These are phyloP conservation scores for Caradrina clavipalpis DNA, from an alignment of 2,888 invertebrate species.

Conservation along the genomic window DNA sequence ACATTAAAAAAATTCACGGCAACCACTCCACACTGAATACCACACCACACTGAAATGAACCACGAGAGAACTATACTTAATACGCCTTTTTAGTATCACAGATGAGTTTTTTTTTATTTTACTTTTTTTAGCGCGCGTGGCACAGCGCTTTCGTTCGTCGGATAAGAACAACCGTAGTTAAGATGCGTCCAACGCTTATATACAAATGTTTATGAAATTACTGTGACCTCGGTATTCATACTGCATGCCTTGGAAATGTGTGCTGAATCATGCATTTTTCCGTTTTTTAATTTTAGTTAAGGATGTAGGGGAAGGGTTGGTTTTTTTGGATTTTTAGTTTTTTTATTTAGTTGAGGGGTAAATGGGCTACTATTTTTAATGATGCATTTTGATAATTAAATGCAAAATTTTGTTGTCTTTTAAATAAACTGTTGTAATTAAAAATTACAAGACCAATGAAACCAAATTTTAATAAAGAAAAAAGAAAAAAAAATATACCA, in stretches of 20 bases:
- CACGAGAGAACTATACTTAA: constrained; percentile 58
- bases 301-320: not conserved
- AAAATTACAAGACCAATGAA: too few relatives aligned
- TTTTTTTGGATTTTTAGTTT: not conserved
- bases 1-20: constrained; percentile 61
- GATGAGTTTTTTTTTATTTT: constrained; percentile 40
- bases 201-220: constrained; percentile 70
- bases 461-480: too few relatives aligned
- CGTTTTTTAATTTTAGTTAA: constrained; percentile 19
- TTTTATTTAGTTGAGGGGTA: too few relatives aligned
- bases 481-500: too few relatives aligned
- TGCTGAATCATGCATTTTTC: constrained; percentile 56
- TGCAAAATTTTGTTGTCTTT: not conserved
- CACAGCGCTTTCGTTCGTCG: constrained; percentile 63
- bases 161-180: constrained; percentile 65
- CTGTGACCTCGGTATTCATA: constrained; percentile 62
- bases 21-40: constrained; percentile 68
- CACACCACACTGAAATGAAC: constrained; percentile 71
- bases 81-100: constrained; percentile 49
- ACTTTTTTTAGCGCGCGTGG: constrained; percentile 35
- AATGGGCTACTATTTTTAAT: not conserved
- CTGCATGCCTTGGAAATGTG: constrained; percentile 31
- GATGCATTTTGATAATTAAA: not conserved
- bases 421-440: not conserved
- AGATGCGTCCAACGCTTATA: constrained; percentile 63